A percentile compares a stretch with the other conserved stretches of the same genome.
Conservation (phyloP, 2,888 invertebrate genomes). For the Ormyrus rosae region DNA sequence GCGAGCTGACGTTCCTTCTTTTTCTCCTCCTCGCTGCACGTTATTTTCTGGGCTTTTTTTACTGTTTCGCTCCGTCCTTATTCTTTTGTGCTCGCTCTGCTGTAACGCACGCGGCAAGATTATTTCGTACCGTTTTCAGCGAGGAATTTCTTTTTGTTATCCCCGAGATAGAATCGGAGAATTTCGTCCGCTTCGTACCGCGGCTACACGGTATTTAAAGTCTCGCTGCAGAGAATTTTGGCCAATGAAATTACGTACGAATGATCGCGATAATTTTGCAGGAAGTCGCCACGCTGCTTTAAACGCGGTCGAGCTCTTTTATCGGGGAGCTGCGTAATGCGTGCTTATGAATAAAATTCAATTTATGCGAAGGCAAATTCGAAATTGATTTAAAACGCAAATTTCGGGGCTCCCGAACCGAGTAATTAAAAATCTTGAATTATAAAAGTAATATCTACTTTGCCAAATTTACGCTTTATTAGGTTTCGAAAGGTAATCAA, state of each 20-base stretch:
- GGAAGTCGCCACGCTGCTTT: not conserved
- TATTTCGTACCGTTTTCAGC: not conserved
- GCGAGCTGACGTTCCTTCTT: slow-evolving; percentile 31
- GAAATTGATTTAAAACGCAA: slow-evolving; percentile 4
- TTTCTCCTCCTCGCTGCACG: not conserved
- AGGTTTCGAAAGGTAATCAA: not conserved
- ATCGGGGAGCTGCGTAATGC: not conserved
- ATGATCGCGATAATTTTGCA: slow-evolving; percentile 9
- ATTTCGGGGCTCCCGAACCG: not conserved
- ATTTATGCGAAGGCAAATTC: not conserved
- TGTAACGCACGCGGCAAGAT: not conserved
- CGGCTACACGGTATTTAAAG: not conserved
- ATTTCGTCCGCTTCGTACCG: too few species aligned
- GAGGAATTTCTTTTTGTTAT: slow-evolving; percentile 11
- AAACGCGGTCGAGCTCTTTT: not conserved
- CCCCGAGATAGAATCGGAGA: not conserved
- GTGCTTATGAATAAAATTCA: slow-evolving; percentile 6
- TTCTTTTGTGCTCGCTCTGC: slow-evolving; percentile 4
- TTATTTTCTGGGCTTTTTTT: not conserved
- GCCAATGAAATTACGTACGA: slow-evolving; percentile 4
- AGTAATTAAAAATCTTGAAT: too few species aligned
- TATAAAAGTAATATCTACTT: too few species aligned
- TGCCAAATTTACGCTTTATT: not conserved
- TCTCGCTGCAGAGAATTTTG: not conserved
- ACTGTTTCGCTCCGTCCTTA: not conserved